Conservation (phyloP, 2,888 invertebrate genomes). For the Tenodera sinensis region DNA sequence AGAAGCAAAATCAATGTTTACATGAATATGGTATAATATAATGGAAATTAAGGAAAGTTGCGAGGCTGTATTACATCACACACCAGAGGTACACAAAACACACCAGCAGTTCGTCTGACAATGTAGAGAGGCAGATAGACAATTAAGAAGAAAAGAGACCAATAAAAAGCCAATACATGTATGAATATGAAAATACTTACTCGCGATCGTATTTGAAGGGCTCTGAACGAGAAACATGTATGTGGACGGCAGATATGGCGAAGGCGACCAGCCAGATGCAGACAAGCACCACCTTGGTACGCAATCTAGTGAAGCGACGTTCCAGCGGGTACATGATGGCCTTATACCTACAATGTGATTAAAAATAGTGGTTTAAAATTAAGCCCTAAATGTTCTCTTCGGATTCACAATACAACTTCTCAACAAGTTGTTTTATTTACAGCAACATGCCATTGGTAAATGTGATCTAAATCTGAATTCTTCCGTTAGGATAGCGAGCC, state of each 20-base stretch:
- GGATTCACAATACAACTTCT: too few relatives aligned
- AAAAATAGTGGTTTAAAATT: not conserved
- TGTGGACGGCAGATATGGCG: constrained; percentile 42
- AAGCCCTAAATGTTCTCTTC: too few relatives aligned
- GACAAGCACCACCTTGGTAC: constrained; percentile 42
- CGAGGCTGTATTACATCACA: too few relatives aligned
- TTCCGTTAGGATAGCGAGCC: too few relatives aligned
- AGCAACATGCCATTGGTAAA: too few relatives aligned
- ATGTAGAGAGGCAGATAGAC: not conserved
- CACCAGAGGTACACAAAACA: too few relatives aligned
- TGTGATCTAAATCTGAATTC: too few relatives aligned
- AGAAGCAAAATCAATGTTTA: too few relatives aligned
- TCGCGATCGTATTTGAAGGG: constrained; percentile 36
- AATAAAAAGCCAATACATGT: not conserved
- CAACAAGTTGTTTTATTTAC: too few relatives aligned
- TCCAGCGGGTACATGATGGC: constrained; percentile 41
- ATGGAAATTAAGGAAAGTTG: too few relatives aligned
- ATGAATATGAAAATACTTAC: constrained; percentile 29
- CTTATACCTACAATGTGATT: constrained; percentile 36
- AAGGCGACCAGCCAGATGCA: constrained; percentile 46
- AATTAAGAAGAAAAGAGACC: not conserved
- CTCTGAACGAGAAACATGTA: constrained; percentile 41
- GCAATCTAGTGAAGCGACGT: constrained; percentile 43
- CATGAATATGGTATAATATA: too few relatives aligned
- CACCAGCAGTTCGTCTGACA: too few relatives aligned